These are phyloP conservation scores for Trogon surrucura DNA, from an alignment of 2,113 vertebrate species.

Conservation along the genomic window DNA sequence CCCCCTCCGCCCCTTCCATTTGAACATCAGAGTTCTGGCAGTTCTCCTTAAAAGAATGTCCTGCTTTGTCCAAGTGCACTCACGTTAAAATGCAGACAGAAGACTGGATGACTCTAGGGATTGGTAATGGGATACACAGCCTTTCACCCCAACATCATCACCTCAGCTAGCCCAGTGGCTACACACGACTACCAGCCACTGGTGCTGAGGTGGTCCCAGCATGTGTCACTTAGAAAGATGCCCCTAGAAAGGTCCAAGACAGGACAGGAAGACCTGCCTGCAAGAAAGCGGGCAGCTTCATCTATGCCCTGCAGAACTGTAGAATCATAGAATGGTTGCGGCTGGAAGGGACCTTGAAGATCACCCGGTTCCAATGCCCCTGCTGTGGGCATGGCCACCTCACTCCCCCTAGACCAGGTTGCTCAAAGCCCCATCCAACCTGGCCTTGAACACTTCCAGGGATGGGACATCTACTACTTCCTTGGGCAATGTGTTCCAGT, in stretches of 20 bases:
- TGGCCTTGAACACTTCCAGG: too few relatives aligned
- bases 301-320: accelerated
- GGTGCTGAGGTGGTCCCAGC: not conserved
- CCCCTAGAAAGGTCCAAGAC: not conserved
- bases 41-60: not conserved
- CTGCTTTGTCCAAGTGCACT: not conserved
- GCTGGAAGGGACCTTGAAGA: too few relatives aligned
- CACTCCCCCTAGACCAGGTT: too few relatives aligned
- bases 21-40: constrained; percentile 24
- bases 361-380: too few relatives aligned
- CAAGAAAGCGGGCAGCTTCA: not conserved
- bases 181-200: accelerated
- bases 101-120: not conserved
- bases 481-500: too few relatives aligned
- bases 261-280: not conserved
- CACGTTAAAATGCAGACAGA: not conserved
- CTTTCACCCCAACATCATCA: not conserved
- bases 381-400: too few relatives aligned
- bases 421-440: too few relatives aligned
- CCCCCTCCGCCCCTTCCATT: not conserved
- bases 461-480: too few relatives aligned
- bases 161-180: not conserved
- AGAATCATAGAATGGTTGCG: too few relatives aligned
- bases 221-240: not conserved
- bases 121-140: not conserved